These are phyloP conservation scores for Oreochromis aureus DNA, from an alignment of 2,113 vertebrate species.

Conservation along the genomic window DNA sequence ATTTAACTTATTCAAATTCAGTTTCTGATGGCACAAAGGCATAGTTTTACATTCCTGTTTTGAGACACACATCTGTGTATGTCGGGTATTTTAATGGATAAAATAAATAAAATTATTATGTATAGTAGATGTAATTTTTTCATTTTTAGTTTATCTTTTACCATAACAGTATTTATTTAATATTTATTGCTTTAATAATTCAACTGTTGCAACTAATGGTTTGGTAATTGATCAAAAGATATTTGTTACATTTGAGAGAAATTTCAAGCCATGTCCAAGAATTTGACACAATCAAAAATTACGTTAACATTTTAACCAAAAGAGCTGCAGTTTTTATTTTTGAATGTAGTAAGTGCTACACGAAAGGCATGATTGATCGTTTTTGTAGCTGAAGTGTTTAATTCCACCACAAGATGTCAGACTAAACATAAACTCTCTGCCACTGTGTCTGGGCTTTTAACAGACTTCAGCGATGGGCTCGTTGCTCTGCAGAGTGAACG, in stretches of 20 bases:
- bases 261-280: not conserved
- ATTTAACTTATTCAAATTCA: not conserved
- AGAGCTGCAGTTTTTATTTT: not conserved
- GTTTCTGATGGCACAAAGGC: not conserved
- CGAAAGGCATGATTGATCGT: not conserved
- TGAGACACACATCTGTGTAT: not conserved
- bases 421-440: conserved; percentile 40
- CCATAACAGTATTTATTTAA: not conserved
- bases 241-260: not conserved
- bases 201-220: not conserved
- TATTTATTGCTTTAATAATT: not conserved
- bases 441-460: not conserved
- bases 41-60: not conserved
- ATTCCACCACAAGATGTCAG: conserved; percentile 61
- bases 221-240: not conserved
- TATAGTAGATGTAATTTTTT: not conserved
- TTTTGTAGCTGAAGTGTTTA: not conserved
- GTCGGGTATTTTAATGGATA: not conserved
- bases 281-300: not conserved
- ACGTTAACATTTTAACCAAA: not conserved
- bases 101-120: not conserved
- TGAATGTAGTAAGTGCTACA: not conserved
- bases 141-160: not conserved
- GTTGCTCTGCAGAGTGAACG: conserved; percentile 8
- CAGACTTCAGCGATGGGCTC: conserved; percentile 4